Evolutionary conservation across 2,113 vertebrate species (phyloP).

Genomic region (Clarias magur): DNA sequence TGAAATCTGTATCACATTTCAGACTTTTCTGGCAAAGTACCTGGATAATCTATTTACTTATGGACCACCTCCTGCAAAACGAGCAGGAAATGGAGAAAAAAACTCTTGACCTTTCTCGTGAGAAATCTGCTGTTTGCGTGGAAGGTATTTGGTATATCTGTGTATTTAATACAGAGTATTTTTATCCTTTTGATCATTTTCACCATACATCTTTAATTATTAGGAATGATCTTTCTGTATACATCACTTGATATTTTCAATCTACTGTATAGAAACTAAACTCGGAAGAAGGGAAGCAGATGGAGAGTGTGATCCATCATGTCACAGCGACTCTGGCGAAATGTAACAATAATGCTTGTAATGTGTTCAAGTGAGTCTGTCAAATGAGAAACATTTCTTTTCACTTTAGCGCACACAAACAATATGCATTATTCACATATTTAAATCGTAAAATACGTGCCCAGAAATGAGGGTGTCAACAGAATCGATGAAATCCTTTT

Average conservation of each 20-base stretch:
- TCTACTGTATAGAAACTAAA: constrained; percentile 18
- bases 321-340: constrained; percentile 51
- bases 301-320: constrained; percentile 39
- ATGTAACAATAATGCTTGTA: constrained; percentile 47
- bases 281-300: background rate
- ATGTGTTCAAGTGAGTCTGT: constrained; percentile 52
- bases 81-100: constrained; percentile 50
- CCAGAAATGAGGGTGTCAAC: background rate
- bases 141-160: constrained; percentile 35
- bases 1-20: background rate
- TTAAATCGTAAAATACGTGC: background rate
- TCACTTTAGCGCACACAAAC: background rate
- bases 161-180: background rate
- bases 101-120: constrained; percentile 48
- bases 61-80: constrained; percentile 57
- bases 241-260: background rate
- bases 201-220: background rate
- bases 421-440: background rate
- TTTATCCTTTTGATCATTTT: background rate
- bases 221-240: background rate
- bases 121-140: constrained; percentile 53
- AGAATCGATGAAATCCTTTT: too few species aligned
- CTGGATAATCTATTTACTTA: constrained; percentile 57
- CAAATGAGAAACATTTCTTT: background rate
- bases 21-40: constrained; percentile 55